phyloP scores from a whole-genome alignment of 2,797 vertebrate genomes.

The Denticeps clupeoides region DNA sequence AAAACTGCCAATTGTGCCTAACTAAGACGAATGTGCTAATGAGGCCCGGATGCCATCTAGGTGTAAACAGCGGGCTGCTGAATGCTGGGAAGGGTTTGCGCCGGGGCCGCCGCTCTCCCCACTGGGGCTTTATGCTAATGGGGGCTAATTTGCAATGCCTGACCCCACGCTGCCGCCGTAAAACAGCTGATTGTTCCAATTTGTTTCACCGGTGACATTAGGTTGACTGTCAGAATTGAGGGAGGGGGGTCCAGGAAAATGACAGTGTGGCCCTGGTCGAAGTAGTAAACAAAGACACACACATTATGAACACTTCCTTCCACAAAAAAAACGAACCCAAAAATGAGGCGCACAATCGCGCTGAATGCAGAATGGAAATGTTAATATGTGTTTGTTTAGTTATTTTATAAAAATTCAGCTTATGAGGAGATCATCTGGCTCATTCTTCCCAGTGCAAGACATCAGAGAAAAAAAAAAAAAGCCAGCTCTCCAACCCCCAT shows the following conservation, averaged over 20 bases:
- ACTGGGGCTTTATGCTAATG: conserved; percentile 65
- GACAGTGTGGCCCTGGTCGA: neutral
- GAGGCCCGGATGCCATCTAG: conserved; percentile 48
- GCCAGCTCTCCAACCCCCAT: neutral
- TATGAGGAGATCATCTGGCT: too few species aligned
- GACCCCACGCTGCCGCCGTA: conserved; percentile 45
- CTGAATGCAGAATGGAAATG: too few species aligned
- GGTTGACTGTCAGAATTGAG: conserved; percentile 46
- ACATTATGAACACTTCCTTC: too few species aligned
- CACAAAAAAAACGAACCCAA: neutral
- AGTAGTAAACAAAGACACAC: neutral
- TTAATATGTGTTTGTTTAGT: too few species aligned
- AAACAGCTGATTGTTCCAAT: conserved; percentile 48
- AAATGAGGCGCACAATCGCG: too few species aligned
- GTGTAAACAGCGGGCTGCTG: conserved; percentile 17
- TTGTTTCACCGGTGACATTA: conserved; percentile 54
- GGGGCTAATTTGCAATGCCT: conserved; percentile 56
- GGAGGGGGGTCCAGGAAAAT: neutral
- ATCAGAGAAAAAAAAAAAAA: too few species aligned
- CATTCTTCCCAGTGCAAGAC: too few species aligned
- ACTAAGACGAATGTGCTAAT: conserved; percentile 70
- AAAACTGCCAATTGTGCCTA: conserved; percentile 63
- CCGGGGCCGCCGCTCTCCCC: conserved; percentile 37
- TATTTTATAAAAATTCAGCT: too few species aligned
- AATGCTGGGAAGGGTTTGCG: conserved; percentile 32